Percentiles rank a stretch among this genome's conserved stretches.
These are phyloP conservation scores for Pandemis cinnamomeana DNA, from an alignment of 2,888 invertebrate species.

Conservation along the genomic window DNA sequence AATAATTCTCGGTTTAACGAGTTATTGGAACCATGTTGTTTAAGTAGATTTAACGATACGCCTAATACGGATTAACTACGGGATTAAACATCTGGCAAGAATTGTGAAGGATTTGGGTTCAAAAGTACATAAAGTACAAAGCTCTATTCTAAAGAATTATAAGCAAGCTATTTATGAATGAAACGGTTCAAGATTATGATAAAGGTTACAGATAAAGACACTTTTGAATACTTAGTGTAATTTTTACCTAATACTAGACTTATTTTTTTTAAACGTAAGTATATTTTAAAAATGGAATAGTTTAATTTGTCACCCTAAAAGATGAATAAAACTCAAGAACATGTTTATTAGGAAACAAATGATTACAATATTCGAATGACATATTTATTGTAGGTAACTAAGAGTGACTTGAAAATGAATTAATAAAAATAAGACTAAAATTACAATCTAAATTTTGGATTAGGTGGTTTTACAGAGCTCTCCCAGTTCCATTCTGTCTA, in stretches of 20 bases:
- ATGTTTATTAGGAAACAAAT: too few species aligned
- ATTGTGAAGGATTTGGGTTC: constrained; percentile 2
- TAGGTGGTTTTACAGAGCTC: too few species aligned
- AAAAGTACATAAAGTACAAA: not conserved
- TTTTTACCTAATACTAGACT: not conserved
- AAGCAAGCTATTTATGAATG: not conserved
- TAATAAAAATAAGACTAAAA: too few species aligned
- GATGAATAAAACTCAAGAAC: too few species aligned
- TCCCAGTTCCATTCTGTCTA: too few species aligned
- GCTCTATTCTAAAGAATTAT: not conserved
- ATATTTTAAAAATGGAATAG: too few species aligned
- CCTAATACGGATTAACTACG: constrained; percentile 1
- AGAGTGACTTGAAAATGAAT: too few species aligned
- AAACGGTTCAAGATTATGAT: not conserved
- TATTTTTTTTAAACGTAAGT: not conserved
- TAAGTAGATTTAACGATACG: constrained; percentile 11
- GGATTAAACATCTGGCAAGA: constrained; percentile 19
- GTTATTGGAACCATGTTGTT: constrained; percentile 18
- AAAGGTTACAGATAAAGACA: not conserved
- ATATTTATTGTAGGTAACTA: too few species aligned
- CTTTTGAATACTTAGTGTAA: not conserved
- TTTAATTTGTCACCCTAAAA: too few species aligned
- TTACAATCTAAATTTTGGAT: too few species aligned
- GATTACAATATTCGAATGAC: too few species aligned
- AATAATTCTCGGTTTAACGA: constrained; percentile 14